Base-by-base conservation (phyloP, 2,113 vertebrate species). In the Opisthocomus hoazin region DNA sequence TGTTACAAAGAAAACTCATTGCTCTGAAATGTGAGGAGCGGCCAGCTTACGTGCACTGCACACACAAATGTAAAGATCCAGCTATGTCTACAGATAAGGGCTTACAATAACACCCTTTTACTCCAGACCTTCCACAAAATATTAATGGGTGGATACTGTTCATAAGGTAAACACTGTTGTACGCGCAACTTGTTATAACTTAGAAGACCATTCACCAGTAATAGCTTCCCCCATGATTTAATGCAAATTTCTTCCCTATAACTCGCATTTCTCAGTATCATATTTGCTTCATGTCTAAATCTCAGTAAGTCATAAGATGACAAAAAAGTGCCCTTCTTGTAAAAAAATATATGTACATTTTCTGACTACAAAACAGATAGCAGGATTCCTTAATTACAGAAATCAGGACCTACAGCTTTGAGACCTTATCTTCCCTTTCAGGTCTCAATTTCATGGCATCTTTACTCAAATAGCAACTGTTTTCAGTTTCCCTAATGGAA, bases 311-410 rank as follows among this genome's bases (percentile, higher is more conserved):
- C 26, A 12, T 7, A 73, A 32, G 22, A 36, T 48, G 18, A 46
- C n/a, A 58, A 64, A 37, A 43, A 77, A 15, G 12, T 9, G 18
- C 18, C 18, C 17, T 39, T 29, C 24, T 53, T 63, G n/a, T 26
- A 27, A 70, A 77, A 57, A 45, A 58, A 29, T 1, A 18, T 0
- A 21, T 1, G 1, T 6, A 18, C 12, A 34, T 48, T 61, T 57
- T 43, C 66, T 48, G 30, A 48, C 20, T 73, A 54, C 8, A 30
- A 66, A 71, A 32, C 21, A 30, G 22, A 1, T 32, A 41, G 43
- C 36, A 65, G 29, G 12, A 36, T 53, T 70, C 14, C 21, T 45
- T 57, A n/a, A 45, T 7, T 26, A 30, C 34, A 68, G 29, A 50
- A 80, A 66, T 69, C 24, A 10, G 11, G 36, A 45, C 24, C 39